Conservation (phyloP, 2,113 vertebrate genomes). For the Piprites chloris region DNA sequence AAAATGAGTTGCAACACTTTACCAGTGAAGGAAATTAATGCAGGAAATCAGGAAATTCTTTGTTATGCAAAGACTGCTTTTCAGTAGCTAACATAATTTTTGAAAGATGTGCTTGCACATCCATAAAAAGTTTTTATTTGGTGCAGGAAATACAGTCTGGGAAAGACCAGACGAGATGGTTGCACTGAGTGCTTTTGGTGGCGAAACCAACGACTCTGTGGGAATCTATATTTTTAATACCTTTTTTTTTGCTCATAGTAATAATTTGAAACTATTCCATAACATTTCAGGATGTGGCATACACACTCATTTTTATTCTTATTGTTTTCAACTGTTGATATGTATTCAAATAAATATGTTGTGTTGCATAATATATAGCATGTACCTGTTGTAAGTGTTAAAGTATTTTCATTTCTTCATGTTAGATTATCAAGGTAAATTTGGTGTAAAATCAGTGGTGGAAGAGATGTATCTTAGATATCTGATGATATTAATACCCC, state of each 20-base stretch:
- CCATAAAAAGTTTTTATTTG: neutral
- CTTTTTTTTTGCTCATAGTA: neutral
- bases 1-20: neutral
- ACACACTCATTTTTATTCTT: neutral
- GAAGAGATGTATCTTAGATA: neutral
- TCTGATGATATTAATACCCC: neutral
- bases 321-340: neutral
- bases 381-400: neutral
- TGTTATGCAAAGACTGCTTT: neutral
- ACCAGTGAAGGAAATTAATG: neutral
- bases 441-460: neutral
- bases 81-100: neutral
- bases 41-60: neutral
- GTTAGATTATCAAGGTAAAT: neutral
- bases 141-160: neutral
- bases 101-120: neutral
- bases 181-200: neutral
- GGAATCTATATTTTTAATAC: neutral
- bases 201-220: neutral
- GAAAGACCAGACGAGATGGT: neutral
- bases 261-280: neutral
- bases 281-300: neutral
- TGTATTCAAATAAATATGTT: neutral
- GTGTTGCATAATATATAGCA: neutral
- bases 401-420: neutral